Conservation (phyloP, 2,113 vertebrate genomes). For the Hemichromis elongatus region DNA sequence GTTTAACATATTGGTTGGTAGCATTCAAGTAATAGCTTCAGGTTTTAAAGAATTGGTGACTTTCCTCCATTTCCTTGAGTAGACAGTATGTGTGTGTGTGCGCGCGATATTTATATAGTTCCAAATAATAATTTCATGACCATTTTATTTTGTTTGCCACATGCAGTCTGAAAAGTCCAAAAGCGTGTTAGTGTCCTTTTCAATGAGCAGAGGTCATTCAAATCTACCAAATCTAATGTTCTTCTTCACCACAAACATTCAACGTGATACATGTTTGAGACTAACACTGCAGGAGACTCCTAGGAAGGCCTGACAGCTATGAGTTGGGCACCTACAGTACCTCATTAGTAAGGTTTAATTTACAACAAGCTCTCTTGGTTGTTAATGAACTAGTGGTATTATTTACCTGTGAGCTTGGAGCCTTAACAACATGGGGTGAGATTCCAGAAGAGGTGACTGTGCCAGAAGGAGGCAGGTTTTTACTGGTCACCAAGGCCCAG, state of each 20-base stretch:
- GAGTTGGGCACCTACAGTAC: background rate
- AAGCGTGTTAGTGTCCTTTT: background rate
- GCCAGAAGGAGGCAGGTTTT: slow-evolving; percentile 96
- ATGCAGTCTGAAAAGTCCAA: background rate
- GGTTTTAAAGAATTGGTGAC: background rate
- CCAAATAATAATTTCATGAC: background rate
- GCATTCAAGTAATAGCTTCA: background rate
- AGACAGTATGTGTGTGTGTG: too few relatives aligned
- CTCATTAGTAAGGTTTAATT: background rate
- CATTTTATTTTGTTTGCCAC: background rate
- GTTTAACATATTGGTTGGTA: background rate
- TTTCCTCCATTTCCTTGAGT: background rate
- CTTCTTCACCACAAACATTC: background rate
- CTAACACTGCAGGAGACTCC: background rate
- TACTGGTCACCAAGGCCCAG: slow-evolving; percentile 99
- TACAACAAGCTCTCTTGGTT: background rate
- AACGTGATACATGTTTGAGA: background rate
- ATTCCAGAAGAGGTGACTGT: slow-evolving; percentile 92
- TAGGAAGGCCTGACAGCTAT: background rate
- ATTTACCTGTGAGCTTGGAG: slow-evolving; percentile 94
- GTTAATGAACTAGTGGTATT: slow-evolving; percentile 67
- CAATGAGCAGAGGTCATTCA: background rate
- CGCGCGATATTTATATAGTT: too few relatives aligned
- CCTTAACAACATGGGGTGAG: slow-evolving; percentile 94
- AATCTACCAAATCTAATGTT: too few relatives aligned